Percentiles rank a stretch among this genome's conserved stretches.
Evolutionary conservation across 2,888 invertebrate genomes (phyloP).

Genomic region (Xiphydria camelus): DNA sequence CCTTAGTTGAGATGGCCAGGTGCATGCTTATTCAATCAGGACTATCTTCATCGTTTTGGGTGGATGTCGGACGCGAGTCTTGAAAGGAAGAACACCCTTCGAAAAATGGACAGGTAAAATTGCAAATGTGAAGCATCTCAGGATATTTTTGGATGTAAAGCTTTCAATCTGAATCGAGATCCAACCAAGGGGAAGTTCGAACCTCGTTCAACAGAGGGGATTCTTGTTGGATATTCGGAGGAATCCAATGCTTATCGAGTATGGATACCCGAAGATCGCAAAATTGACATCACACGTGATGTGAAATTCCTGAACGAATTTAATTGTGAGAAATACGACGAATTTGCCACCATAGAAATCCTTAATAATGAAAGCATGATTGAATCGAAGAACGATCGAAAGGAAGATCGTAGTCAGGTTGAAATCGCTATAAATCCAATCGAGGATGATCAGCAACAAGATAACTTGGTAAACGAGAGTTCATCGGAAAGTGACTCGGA

Average conservation of each 20-base stretch:
- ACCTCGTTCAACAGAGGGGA: conserved; percentile 2
- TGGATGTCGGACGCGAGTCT: conserved; percentile 34
- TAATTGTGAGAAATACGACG: not conserved
- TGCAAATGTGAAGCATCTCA: conserved; percentile 29
- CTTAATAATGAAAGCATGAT: not conserved
- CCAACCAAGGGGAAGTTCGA: conserved; percentile 11
- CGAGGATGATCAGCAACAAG: no score
- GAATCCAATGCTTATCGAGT: conserved; percentile 15
- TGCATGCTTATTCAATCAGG: conserved; percentile 36
- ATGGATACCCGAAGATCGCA: conserved; percentile 3
- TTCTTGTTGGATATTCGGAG: conserved; percentile 18
- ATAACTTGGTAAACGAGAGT: not conserved
- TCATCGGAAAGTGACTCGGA: not conserved
- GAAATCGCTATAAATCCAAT: not conserved
- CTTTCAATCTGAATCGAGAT: conserved; percentile 18
- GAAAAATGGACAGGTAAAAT: conserved; percentile 29
- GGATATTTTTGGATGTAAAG: conserved; percentile 34
- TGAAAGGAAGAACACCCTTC: conserved; percentile 30
- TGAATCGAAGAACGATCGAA: not conserved
- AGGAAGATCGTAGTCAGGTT: not conserved
- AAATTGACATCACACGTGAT: conserved; percentile 16
- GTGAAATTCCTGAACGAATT: conserved; percentile 11
- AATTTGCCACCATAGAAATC: not conserved
- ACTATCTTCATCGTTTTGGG: conserved; percentile 37
- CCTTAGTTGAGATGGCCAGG: conserved; percentile 37